Base-by-base conservation (phyloP, 2,797 vertebrate species). In the Nannoperca obscura region DNA sequence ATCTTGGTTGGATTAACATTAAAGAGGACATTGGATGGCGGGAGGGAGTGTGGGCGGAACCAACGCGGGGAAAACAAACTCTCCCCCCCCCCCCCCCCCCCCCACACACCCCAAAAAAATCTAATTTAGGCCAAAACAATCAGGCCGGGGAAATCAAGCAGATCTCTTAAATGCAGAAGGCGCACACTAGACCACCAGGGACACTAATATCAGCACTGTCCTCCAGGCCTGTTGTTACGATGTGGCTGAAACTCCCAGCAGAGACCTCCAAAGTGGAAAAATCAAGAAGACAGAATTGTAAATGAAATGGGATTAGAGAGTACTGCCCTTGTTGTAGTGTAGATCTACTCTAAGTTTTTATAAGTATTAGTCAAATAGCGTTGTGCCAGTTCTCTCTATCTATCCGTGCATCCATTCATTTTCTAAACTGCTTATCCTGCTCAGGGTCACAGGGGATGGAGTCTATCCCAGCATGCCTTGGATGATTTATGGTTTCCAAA, bases 111-210 rank as follows among this genome's bases (percentile, higher is more conserved):
- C n/a, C n/a, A 27, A 27, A 27, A 27, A 81, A 87, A 88, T 80
- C 74, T 86, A 27, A 93, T 89, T 88, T 77, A 85, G 90, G 82
- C 65, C 80, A 82, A 61, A 84, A 87, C 84, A 92, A 92, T 86
- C 61, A 90, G 91, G 89, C 64, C 83, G 84, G 60, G 54, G 58
- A 84, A 83, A 71, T 82, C 74, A 80, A 59, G 64, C 40, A 76
- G 69, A 74, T 77, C 57, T 73, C 22, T 36, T 58, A 74, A 59
- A 86, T 70, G 74, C 64, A 76, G 58, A 63, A 70, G 66, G 34
- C 10, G 0, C 52, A 42, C 24, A 75, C 38, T 40, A 54, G 38
- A 82, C 76, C 86, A 22, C 83, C 53, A 65, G 86, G 79, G 87
- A 93, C 75, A 46, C 63, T 0, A 34, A 88, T 83, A 90, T 86